These are phyloP conservation scores for Trachelus tabidus DNA, from an alignment of 2,888 invertebrate species.

Conservation along the genomic window DNA sequence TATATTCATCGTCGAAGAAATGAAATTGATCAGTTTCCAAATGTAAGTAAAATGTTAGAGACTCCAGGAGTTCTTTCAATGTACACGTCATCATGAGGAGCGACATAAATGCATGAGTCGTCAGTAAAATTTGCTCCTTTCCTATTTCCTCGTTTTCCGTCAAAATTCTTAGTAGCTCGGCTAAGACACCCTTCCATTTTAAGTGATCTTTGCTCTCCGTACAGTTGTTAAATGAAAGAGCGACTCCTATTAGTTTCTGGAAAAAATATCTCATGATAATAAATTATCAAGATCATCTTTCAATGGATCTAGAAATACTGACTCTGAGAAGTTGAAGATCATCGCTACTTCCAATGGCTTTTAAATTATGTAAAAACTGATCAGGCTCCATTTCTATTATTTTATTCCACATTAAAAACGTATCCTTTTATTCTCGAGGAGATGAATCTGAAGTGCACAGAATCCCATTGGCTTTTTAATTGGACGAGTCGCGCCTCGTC, in stretches of 20 bases:
- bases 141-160: slow-evolving; percentile 36
- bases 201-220: neutral
- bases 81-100: slow-evolving; percentile 27
- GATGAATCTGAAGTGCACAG: neutral
- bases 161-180: slow-evolving; percentile 35
- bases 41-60: slow-evolving; percentile 33
- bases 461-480: slow-evolving; percentile 17
- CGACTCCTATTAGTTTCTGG: neutral
- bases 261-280: neutral
- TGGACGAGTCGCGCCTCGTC: slow-evolving; percentile 10
- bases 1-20: slow-evolving; percentile 32
- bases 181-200: slow-evolving; percentile 11
- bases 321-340: slow-evolving; percentile 34
- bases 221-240: neutral
- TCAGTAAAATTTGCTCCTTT: slow-evolving; percentile 44
- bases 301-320: slow-evolving; percentile 23
- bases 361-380: slow-evolving; percentile 29
- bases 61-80: slow-evolving; percentile 23
- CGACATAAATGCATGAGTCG: slow-evolving; percentile 48
- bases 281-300: neutral
- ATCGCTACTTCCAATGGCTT: slow-evolving; percentile 22
- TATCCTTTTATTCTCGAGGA: neutral
- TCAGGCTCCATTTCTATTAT: slow-evolving; percentile 19
- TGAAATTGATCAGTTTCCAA: slow-evolving; percentile 27
- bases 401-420: neutral